phyloP scores from a whole-genome alignment of 2,888 invertebrate genomes.

The Thyatira batis region DNA sequence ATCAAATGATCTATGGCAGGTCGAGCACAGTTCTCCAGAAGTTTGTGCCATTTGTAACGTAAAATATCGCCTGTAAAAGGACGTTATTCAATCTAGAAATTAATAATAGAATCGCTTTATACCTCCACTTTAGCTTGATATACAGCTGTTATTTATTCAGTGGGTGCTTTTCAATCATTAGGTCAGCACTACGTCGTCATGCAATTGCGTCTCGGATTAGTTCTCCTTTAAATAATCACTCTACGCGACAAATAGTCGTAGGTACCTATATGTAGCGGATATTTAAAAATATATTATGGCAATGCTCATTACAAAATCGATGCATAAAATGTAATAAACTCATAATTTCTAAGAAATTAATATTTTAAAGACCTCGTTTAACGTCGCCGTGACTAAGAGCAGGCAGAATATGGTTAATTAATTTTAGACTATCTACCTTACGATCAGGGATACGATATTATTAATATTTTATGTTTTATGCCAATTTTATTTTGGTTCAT shows the following conservation, averaged over 20 bases:
- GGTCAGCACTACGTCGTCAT: slow-evolving; percentile 45
- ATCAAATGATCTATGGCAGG: slow-evolving; percentile 28
- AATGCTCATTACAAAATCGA: no score
- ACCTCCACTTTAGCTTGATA: slow-evolving; percentile 6
- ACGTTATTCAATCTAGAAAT: slow-evolving; percentile 38
- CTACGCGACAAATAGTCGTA: no score
- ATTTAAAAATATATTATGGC: no score
- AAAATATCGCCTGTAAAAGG: slow-evolving; percentile 43
- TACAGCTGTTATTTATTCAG: slow-evolving; percentile 15
- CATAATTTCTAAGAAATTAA: no score
- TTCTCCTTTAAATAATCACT: slow-evolving; percentile 26
- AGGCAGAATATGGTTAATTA: not conserved
- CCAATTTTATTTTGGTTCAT: not conserved
- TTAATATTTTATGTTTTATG: not conserved
- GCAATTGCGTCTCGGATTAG: slow-evolving; percentile 48
- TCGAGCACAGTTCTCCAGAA: slow-evolving; percentile 27
- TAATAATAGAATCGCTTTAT: slow-evolving; percentile 35
- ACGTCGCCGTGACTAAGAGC: no score
- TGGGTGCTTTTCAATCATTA: slow-evolving; percentile 40
- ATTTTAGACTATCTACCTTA: not conserved
- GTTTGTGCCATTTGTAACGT: slow-evolving; percentile 35
- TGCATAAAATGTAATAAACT: no score
- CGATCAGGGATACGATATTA: not conserved
- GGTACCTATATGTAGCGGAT: no score
- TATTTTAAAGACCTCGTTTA: no score